Evolutionary conservation across 2,113 vertebrate species (phyloP), one percentile per base, ranked within the genome.

Genomic region (Silurus meridionalis): DNA sequence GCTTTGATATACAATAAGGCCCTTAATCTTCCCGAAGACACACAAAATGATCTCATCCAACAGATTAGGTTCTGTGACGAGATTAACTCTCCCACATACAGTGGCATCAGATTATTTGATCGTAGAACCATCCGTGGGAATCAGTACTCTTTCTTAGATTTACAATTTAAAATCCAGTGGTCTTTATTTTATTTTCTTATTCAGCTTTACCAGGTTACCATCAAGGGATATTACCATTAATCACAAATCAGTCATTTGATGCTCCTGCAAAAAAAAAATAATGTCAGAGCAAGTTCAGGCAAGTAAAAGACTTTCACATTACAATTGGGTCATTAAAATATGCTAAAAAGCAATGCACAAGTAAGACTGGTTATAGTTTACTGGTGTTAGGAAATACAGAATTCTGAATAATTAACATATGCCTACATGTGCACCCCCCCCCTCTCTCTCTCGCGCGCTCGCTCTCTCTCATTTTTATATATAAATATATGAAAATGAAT

Each of bases 121-220:
- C 23, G 60, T 52, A 48, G 23, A 80, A 74, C 79, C 37, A 78
- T 82, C 72, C 79, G 57, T 37, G 80, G 61, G 85, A 87, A 75
- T 71, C 8, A 78, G 71, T 4, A 21, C 52, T 15, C 46, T n/a
- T 72, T 84, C 66, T 10, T 4, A 57, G 19, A 72, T 71, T 66
- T 37, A 80, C 74, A 74, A 58, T 60, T 25, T 77, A 83, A 17
- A 19, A 52, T 79, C 71, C 63, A 81, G 82, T 83, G 50, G 55
- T 60, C 53, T 28, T 72, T 55, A 57, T 21, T n/a, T 80, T 50
- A 25, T 77, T 83, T 55, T 77, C 55, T 82, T 17, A 63, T 86
- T 63, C 17, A 81, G 13, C 25, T 46, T 37, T 79, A n/a, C 10
- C n/a, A 53, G 82, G n/a, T 64, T 57, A 57, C 82, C 28, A 58